A percentile compares a stretch with the other conserved stretches of the same genome.
phyloP scores from a whole-genome alignment of 2,797 vertebrate genomes.

The Chiroxiphia lanceolata region DNA sequence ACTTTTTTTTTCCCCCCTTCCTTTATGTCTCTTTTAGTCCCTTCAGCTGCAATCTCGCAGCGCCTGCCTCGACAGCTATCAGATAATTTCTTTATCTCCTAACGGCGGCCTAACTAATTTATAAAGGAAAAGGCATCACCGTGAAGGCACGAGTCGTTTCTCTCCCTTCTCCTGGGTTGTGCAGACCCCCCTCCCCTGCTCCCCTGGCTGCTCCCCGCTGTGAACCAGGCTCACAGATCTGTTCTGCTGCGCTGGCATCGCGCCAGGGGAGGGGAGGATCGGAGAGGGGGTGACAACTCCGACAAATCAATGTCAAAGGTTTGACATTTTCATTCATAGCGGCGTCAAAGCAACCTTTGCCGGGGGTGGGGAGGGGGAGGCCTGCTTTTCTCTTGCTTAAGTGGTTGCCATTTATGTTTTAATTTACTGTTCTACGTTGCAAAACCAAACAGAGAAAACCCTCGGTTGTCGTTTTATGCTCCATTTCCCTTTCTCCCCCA shows the following conservation, averaged over 20 bases:
- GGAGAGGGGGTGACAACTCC: constrained; percentile 40
- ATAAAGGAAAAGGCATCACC: constrained; percentile 31
- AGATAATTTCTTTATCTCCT: constrained; percentile 48
- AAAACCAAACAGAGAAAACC: constrained; percentile 7
- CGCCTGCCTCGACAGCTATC: constrained; percentile 18
- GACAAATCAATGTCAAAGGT: constrained; percentile 59
- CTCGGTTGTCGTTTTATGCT: constrained; percentile 47
- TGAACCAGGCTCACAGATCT: neutral
- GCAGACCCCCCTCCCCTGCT: neutral
- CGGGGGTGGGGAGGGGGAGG: neutral
- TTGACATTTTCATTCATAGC: constrained; percentile 66
- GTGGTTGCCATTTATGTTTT: constrained; percentile 63
- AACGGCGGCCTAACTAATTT: constrained; percentile 57
- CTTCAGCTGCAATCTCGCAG: constrained; percentile 2
- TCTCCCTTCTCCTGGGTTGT: neutral
- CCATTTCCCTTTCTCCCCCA: constrained; percentile 19
- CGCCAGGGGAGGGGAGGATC: neutral
- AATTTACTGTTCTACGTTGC: constrained; percentile 63
- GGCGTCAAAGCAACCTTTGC: constrained; percentile 19
- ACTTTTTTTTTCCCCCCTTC: neutral
- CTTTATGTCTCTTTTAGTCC: constrained; percentile 20
- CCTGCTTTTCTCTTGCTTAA: constrained; percentile 15
- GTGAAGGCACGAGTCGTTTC: neutral
- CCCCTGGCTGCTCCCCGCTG: neutral
- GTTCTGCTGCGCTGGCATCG: constrained; percentile 10